Evolutionary conservation across 1,140 invertebrate genomes (phyloP).

Genomic region (Hermatobates lingyangjiaoensis): DNA sequence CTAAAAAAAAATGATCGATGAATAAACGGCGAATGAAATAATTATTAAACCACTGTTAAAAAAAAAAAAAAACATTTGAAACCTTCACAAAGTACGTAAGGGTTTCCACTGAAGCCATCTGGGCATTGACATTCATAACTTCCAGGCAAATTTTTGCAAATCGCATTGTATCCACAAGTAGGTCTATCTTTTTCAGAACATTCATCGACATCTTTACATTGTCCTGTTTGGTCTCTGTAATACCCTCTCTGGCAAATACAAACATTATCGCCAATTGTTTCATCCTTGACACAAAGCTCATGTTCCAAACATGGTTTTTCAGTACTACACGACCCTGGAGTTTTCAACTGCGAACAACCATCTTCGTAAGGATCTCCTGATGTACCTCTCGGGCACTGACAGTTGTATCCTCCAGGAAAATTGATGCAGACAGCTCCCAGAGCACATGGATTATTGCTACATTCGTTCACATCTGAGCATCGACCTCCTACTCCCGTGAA

Average conservation of each 20-base stretch:
- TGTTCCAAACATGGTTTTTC: slow-evolving; percentile 56
- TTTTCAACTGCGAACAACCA: slow-evolving; percentile 44
- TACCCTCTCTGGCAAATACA: slow-evolving; percentile 77
- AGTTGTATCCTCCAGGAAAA: slow-evolving; percentile 63
- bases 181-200: slow-evolving; percentile 53
- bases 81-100: slow-evolving; percentile 61
- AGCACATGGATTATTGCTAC: slow-evolving; percentile 52
- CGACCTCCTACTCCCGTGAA: slow-evolving; percentile 53
- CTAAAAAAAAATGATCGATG: no score
- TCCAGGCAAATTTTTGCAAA: slow-evolving; percentile 84
- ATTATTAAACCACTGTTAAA: no score
- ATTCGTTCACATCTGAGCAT: slow-evolving; percentile 80
- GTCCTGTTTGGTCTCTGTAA: slow-evolving; percentile 44
- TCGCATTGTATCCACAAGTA: slow-evolving; percentile 65
- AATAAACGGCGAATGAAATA: no score
- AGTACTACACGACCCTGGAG: slow-evolving; percentile 42
- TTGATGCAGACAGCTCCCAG: slow-evolving; percentile 70
- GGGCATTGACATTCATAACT: slow-evolving; percentile 85
- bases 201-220: slow-evolving; percentile 75
- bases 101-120: slow-evolving; percentile 68
- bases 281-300: slow-evolving; percentile 64
- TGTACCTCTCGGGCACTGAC: slow-evolving; percentile 61
- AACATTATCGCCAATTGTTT: slow-evolving; percentile 47
- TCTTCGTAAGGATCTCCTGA: slow-evolving; percentile 46
- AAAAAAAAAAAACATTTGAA: no score